Conservation (phyloP, 1,140 invertebrate species). For the Tyrophagus putrescentiae region DNA sequence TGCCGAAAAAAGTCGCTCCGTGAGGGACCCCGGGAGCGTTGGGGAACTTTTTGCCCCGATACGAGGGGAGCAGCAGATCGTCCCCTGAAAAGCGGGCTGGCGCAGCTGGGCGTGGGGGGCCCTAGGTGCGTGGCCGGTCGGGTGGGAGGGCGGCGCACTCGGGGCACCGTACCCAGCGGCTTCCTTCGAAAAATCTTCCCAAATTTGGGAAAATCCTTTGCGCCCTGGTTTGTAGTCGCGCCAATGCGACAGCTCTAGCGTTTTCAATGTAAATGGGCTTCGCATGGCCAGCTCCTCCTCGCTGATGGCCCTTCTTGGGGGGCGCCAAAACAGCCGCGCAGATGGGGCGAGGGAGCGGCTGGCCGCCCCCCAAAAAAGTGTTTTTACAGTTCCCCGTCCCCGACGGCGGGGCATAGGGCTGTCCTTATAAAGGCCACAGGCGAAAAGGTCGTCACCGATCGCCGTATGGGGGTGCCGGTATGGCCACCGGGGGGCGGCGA, state of each 20-base stretch:
- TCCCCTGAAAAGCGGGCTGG: neutral
- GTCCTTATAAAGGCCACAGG: slow-evolving; percentile 48
- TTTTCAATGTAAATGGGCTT: slow-evolving; percentile 36
- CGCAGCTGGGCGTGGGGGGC: neutral
- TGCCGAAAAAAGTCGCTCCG: slow-evolving; percentile 51
- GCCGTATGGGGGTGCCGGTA: slow-evolving; percentile 57
- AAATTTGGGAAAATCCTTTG: no score
- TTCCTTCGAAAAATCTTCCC: slow-evolving; percentile 32
- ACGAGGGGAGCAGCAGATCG: slow-evolving; percentile 40
- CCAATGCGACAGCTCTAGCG: slow-evolving; percentile 44
- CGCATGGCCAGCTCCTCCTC: slow-evolving; percentile 40
- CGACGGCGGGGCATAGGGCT: slow-evolving; percentile 40
- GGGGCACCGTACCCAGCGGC: slow-evolving; percentile 32
- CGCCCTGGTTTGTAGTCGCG: slow-evolving; percentile 43
- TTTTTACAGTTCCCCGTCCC: slow-evolving; percentile 41
- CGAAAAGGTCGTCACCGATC: slow-evolving; percentile 49
- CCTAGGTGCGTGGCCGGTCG: slow-evolving; percentile 2
- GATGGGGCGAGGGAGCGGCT: slow-evolving; percentile 41
- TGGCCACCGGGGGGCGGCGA: slow-evolving; percentile 41
- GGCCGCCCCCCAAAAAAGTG: slow-evolving; percentile 31
- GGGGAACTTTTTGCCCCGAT: no score
- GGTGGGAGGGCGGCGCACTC: slow-evolving; percentile 33
- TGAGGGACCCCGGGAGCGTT: no score
- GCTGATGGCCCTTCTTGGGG: slow-evolving; percentile 48
- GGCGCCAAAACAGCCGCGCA: slow-evolving; percentile 54